Conservation (phyloP, 2,113 vertebrate species). For the Lanius collurio region DNA sequence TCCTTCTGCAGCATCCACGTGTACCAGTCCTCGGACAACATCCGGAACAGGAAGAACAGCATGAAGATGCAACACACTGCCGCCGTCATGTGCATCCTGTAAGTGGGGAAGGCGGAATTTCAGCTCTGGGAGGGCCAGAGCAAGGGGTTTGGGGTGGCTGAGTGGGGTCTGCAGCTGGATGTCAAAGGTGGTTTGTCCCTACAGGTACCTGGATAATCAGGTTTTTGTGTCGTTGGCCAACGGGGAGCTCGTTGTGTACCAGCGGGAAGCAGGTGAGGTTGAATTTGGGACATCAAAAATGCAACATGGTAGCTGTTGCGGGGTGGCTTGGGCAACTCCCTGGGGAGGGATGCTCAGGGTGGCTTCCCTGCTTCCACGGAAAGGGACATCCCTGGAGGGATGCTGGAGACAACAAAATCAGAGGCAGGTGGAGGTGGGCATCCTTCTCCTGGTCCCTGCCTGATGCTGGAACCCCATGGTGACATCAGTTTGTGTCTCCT, state of each 20-base stretch:
- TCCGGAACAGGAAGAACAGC: constrained; percentile 97
- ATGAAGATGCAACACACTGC: constrained; percentile 97
- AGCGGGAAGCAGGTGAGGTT: constrained; percentile 90
- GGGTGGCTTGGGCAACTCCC: not conserved
- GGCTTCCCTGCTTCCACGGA: not conserved
- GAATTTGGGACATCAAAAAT: rapidly evolving
- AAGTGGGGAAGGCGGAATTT: constrained; percentile 32
- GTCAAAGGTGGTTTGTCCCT: not conserved
- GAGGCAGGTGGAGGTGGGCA: not conserved
- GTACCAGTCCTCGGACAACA: constrained; percentile 98
- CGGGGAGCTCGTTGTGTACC: constrained; percentile 92
- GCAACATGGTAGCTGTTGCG: too few species aligned
- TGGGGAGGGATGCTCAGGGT: not conserved
- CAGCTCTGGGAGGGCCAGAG: rapidly evolving
- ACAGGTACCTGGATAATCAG: constrained; percentile 94
- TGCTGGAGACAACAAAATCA: not conserved
- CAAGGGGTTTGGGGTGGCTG: not conserved
- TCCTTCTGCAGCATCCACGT: constrained; percentile 87
- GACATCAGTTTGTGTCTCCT: not conserved
- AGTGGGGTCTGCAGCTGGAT: not conserved
- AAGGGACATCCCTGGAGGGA: not conserved
- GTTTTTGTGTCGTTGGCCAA: constrained; percentile 96
- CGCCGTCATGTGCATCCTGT: constrained; percentile 92
- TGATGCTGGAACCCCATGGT: rapidly evolving
- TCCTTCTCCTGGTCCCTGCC: not conserved